Evolutionary conservation across 2,113 vertebrate genomes (phyloP), one percentile per base, ranked within the genome.

Genomic region (Macroglossus sobrinus): DNA sequence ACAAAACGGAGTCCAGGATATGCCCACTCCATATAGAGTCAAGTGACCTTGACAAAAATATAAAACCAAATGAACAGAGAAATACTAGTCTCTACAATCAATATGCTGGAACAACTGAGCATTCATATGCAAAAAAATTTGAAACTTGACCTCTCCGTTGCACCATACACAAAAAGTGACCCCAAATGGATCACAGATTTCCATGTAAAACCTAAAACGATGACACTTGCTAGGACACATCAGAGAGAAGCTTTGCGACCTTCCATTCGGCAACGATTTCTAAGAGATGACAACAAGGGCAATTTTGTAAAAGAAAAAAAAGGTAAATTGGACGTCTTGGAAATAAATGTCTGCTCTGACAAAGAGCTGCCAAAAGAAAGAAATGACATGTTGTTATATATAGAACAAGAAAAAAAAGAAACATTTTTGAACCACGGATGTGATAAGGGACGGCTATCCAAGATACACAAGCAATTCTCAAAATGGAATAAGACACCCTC

Each of bases 301-400:
- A 28, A 35, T 45, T 28, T 26, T 18, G 35, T 33, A 26, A 21
- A 7, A 66, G 55, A 64, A 74, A 28, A 74, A 74, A 40, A 33
- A 30, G 24, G 26, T 11, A 55, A 53, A 55, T 1, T 14, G 4
- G 28, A 50, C 28, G 33, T 92, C 35, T 45, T 33, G 21, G 13
- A 64, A 75, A 91, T 38, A 38, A 55, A 57, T 33, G 16, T 26
- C n/a, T 33, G 2, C 26, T 57, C 24, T 30, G 5, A 57, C 33
- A 38, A 69, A 63, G 21, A 16, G 16, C 66, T 1, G 4, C 28
- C 35, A 30, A 33, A 45, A 61, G n/a, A 43, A 30, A 74, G 40
- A 45, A 72, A n/a, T 0, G 28, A 21, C 13, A 35, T 1, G 0
- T 14, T 1, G 0, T 14, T 16, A 0, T 0, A 35, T 24, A 68